Base-by-base conservation (phyloP, 37 sponge, comb jelly and placozoan species). In the Chondrilla cf. caribensis region DNA sequence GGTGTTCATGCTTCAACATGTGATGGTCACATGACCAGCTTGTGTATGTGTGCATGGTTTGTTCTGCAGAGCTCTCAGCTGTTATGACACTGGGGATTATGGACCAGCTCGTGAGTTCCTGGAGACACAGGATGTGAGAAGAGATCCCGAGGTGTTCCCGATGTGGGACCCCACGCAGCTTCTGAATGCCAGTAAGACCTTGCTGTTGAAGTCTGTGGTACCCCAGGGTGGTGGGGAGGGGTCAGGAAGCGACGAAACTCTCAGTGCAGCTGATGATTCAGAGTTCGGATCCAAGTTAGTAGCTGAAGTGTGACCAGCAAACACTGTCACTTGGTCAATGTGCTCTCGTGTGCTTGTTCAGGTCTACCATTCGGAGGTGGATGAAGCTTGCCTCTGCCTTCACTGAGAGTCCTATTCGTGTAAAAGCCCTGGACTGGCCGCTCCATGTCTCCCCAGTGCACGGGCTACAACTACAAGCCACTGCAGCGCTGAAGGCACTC, bases 381-480 rank as follows among this genome's bases (percentile, higher is more conserved):
- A 33, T 91, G 78, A 91, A 92, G 84, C 83, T 89, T 17, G 83
- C 96, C n/a, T 89, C 96, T 58, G 93, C 96, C 2, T 95, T 92
- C 60, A 85, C 93, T 35, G 96, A 95, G 86, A 90, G 88, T 79
- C 93, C 92, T 11, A 77, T 95, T 28, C 78, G 96, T 29, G 96
- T 95, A 26, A 80, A 92, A 9, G 87, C 93, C 42, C 84, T 95
- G 33, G 93, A 90, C 66, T 95, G 96, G 96, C 96, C 96, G 0
- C 84, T 92, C 28, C 44, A 81, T 8, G 58, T 92, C 58, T 89
- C 93, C 42, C 88, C 93, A 2, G 28, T 33, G 21, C 96, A 95
- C 67, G 86, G 88, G 39, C 85, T 91, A 32, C 96, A 95, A 83
- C 85, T 95, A 2, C 96, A 95, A 51, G 89, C 70, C 43, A 82